A percentile compares a stretch with the other conserved stretches of the same genome.
Evolutionary conservation across 2,888 invertebrate genomes (phyloP).

Genomic region (Noctua comes): DNA sequence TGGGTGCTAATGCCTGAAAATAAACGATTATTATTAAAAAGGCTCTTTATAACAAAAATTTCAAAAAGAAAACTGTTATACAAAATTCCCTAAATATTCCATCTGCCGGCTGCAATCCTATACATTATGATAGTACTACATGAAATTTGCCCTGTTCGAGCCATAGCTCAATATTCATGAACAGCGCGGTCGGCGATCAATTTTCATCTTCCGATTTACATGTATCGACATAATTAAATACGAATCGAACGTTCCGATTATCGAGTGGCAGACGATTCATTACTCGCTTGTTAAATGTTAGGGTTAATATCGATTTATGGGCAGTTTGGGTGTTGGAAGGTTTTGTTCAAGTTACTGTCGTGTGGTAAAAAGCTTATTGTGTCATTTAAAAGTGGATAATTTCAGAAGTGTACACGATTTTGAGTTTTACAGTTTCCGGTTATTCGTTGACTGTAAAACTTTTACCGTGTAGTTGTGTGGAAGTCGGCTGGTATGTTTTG

Average conservation of each 20-base stretch:
- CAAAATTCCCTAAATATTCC: conserved; percentile 20
- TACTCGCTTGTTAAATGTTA: conserved; percentile 16
- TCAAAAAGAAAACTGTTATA: not conserved
- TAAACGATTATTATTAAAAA: no score
- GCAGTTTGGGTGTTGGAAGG: not conserved
- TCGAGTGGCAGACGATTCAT: conserved; percentile 32
- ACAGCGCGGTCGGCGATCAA: conserved; percentile 59
- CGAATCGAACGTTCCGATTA: conserved; percentile 54
- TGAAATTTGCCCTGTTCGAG: conserved; percentile 52
- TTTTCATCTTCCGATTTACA: conserved; percentile 68
- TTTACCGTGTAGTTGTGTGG: no score
- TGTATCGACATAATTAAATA: conserved; percentile 66
- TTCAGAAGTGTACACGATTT: not conserved
- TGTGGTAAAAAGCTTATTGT: not conserved
- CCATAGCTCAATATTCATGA: conserved; percentile 68
- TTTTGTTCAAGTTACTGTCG: not conserved
- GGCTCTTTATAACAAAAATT: not conserved
- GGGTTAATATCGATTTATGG: conserved; percentile 15
- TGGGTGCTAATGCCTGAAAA: no score
- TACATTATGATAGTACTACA: conserved; percentile 58
- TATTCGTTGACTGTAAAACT: not conserved
- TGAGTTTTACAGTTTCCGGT: not conserved
- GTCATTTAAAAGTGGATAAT: not conserved
- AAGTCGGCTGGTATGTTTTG: not conserved
- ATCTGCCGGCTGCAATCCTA: conserved; percentile 34